Conservation (phyloP, 1,140 invertebrate species). For the Sinella curviseta region DNA sequence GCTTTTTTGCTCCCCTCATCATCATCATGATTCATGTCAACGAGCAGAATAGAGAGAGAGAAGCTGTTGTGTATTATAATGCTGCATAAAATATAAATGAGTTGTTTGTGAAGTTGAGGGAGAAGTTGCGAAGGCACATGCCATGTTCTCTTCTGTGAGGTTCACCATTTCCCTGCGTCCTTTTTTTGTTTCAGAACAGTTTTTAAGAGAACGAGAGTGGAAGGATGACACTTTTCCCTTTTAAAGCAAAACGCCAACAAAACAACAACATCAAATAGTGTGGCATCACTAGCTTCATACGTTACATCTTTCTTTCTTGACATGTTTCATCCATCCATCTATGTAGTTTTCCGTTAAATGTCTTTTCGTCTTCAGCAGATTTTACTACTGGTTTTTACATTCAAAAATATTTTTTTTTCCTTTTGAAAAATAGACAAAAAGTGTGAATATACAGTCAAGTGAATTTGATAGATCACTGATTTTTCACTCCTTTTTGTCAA, state of each 20-base stretch:
- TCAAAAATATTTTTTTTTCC: neutral
- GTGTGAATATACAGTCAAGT: too few species aligned
- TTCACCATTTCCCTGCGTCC: too few species aligned
- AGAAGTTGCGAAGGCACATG: neutral
- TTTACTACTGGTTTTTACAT: neutral
- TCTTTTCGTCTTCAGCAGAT: too few species aligned
- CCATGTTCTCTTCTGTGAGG: too few species aligned
- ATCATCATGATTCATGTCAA: neutral
- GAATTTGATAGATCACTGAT: constrained; percentile 10
- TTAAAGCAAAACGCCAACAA: neutral
- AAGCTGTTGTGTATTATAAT: neutral
- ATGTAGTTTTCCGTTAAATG: too few species aligned
- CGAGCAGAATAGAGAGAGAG: neutral
- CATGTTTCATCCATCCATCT: constrained; percentile 3
- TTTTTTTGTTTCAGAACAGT: neutral
- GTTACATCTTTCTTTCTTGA: neutral
- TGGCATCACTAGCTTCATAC: neutral
- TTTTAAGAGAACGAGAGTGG: neutral
- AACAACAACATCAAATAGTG: neutral
- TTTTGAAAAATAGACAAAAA: too few species aligned
- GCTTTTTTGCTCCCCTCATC: neutral
- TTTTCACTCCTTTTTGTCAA: neutral
- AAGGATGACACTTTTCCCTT: neutral
- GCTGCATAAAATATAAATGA: neutral
- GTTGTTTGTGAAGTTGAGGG: neutral